These are phyloP conservation scores for Pogonocichla stellata DNA, from an alignment of 2,113 vertebrate species.

Conservation along the genomic window DNA sequence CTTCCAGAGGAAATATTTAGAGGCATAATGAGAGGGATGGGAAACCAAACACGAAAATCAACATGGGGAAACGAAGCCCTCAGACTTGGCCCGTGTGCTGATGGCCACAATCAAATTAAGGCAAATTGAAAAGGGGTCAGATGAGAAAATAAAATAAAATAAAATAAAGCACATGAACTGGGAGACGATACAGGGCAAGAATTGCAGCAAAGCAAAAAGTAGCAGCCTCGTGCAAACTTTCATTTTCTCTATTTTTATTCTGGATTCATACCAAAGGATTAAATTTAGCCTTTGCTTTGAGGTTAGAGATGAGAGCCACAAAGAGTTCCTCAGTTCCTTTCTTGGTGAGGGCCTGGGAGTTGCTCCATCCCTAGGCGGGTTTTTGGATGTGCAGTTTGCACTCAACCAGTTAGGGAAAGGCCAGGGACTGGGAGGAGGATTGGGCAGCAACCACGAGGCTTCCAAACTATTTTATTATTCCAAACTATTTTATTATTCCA, in stretches of 20 bases:
- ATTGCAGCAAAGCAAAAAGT: neutral
- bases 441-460: neutral
- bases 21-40: neutral
- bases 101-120: neutral
- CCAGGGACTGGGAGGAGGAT: fast-evolving
- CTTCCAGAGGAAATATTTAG: neutral
- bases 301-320: neutral
- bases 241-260: neutral
- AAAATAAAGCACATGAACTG: neutral
- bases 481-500: neutral
- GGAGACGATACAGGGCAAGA: neutral
- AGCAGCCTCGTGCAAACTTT: neutral
- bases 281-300: neutral
- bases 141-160: neutral
- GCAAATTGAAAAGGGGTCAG: neutral
- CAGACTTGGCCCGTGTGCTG: neutral
- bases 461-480: neutral
- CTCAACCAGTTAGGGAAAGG: fast-evolving
- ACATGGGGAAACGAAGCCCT: neutral
- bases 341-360: neutral
- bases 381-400: neutral
- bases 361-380: fast-evolving
- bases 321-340: neutral
- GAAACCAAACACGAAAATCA: neutral
- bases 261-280: neutral